These are phyloP conservation scores for Bovichtus diacanthus DNA, from an alignment of 2,797 vertebrate species.

Conservation along the genomic window DNA sequence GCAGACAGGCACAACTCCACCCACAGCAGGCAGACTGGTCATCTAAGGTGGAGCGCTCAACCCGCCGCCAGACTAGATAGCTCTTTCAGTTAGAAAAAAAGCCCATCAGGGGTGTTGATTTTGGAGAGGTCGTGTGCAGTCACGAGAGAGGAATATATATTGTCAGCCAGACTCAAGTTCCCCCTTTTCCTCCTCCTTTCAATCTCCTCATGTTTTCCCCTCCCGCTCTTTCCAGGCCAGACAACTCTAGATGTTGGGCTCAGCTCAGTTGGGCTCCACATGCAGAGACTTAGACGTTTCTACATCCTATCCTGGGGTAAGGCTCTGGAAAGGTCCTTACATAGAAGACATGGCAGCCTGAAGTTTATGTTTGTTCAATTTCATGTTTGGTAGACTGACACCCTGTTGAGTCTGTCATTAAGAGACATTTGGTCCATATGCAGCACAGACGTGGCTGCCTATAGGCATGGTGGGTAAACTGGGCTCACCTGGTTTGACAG, in stretches of 20 bases:
- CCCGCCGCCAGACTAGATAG: conserved; percentile 53
- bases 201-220: background rate
- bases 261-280: conserved; percentile 63
- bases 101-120: conserved; percentile 67
- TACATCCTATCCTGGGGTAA: conserved; percentile 23
- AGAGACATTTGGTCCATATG: background rate
- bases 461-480: background rate
- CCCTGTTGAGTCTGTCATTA: conserved; percentile 2
- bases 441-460: background rate
- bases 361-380: conserved; percentile 11
- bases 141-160: conserved; percentile 45
- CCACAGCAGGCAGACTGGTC: conserved; percentile 51
- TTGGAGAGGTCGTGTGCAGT: conserved; percentile 65
- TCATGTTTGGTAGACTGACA: conserved; percentile 8
- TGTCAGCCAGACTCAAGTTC: conserved; percentile 45
- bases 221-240: conserved; percentile 15
- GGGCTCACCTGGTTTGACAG: background rate
- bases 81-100: conserved; percentile 43
- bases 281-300: conserved; percentile 41
- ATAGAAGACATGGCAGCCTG: conserved; percentile 10
- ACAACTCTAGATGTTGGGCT: conserved; percentile 4
- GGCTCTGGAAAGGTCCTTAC: conserved; percentile 28
- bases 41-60: conserved; percentile 40
- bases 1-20: conserved; percentile 73
- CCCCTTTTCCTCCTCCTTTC: conserved; percentile 1